Percentiles rank a stretch among this genome's conserved stretches.
Conservation (phyloP, 2,113 vertebrate genomes). For the Gambusia affinis region DNA sequence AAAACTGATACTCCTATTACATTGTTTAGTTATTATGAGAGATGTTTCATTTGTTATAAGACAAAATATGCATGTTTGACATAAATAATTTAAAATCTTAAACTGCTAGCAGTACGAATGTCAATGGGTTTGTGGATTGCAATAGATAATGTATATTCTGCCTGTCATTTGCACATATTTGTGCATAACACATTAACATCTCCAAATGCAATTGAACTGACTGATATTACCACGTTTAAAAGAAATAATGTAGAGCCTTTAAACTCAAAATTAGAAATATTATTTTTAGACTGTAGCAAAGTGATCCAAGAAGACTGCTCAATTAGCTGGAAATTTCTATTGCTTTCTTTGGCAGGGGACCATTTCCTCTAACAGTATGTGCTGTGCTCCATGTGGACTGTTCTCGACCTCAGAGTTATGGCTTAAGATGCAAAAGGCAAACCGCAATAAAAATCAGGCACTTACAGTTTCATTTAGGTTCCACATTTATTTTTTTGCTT, state of each 20-base stretch:
- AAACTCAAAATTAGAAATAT: slow-evolving; percentile 66
- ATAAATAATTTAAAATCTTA: background rate
- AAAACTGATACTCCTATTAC: background rate
- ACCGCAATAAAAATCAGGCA: slow-evolving; percentile 70
- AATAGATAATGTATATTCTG: background rate
- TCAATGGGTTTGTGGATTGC: too few species aligned
- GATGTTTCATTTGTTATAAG: background rate
- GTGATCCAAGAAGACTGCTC: slow-evolving; percentile 64
- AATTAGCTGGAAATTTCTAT: slow-evolving; percentile 86
- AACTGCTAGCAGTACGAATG: too few species aligned
- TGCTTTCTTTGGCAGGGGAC: slow-evolving; percentile 86
- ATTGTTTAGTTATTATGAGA: background rate
- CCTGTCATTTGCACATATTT: background rate
- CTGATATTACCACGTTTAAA: slow-evolving; percentile 39
- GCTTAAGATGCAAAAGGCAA: slow-evolving; percentile 80
- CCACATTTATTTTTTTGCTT: slow-evolving; percentile 30
- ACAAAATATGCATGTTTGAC: background rate
- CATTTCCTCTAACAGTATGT: slow-evolving; percentile 81
- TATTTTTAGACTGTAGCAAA: slow-evolving; percentile 37
- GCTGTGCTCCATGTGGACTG: slow-evolving; percentile 85
- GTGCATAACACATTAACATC: background rate
- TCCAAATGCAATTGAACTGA: background rate
- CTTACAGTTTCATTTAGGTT: slow-evolving; percentile 41
- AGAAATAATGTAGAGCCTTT: slow-evolving; percentile 66
- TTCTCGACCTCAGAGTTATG: slow-evolving; percentile 81